Percentiles rank a stretch among this genome's conserved stretches.
Conservation (phyloP, 1,140 invertebrate species). For the Danaus plexippus region DNA sequence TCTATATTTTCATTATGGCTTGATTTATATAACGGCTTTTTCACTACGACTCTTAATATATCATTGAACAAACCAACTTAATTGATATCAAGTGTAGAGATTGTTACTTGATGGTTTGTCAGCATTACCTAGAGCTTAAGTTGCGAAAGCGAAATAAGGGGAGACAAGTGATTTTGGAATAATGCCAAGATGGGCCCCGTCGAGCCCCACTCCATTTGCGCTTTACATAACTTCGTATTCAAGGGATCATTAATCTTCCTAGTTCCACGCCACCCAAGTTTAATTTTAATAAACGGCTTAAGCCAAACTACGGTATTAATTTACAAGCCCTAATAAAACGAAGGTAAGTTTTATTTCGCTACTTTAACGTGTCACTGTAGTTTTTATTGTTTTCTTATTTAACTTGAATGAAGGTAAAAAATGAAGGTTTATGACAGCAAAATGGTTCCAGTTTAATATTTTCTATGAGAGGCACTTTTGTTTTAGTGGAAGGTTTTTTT, state of each 20-base stretch:
- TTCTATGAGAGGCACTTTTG: too few species aligned
- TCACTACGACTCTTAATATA: too few species aligned
- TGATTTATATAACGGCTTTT: too few species aligned
- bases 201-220: constrained; percentile 63
- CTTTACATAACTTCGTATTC: constrained; percentile 70
- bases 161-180: constrained; percentile 68
- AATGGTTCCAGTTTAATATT: too few species aligned
- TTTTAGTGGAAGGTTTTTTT: too few species aligned
- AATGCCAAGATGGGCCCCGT: constrained; percentile 57
- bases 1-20: too few species aligned
- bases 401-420: too few species aligned
- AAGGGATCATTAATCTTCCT: constrained; percentile 69
- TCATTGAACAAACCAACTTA: too few species aligned
- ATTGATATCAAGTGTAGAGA: constrained; percentile 6
- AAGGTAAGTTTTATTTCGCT: constrained; percentile 21
- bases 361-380: too few species aligned
- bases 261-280: constrained; percentile 64
- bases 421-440: too few species aligned
- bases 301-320: constrained; percentile 56
- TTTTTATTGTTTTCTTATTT: too few species aligned
- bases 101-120: constrained; percentile 18
- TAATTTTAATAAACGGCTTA: constrained; percentile 69
- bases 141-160: constrained; percentile 40
- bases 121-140: constrained; percentile 29
- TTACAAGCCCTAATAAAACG: constrained; percentile 51